phyloP scores from a whole-genome alignment of 2,113 vertebrate species.

The Rhineura floridana region DNA sequence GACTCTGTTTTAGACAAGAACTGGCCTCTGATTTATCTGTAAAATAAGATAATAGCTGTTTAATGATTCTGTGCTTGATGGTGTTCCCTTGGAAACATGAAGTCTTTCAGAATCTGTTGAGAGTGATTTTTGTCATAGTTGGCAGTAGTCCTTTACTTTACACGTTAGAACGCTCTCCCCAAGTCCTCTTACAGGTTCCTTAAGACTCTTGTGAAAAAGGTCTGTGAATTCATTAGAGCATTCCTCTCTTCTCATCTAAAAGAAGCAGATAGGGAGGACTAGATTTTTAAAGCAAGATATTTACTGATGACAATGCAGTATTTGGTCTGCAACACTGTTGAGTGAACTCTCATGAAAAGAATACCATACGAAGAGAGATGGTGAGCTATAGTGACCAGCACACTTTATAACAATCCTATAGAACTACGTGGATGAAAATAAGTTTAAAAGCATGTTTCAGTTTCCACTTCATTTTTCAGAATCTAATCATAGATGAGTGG shows the following conservation, averaged over 20 bases:
- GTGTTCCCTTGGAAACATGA: constrained; percentile 47
- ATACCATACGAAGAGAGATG: neutral
- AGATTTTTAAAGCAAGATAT: neutral
- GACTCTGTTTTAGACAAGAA: constrained; percentile 4
- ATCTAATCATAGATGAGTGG: neutral
- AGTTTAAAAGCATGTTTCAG: neutral
- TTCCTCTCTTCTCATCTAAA: neutral
- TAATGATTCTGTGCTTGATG: constrained; percentile 35
- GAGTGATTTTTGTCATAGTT: constrained; percentile 36
- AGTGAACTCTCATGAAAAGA: neutral
- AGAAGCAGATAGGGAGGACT: neutral
- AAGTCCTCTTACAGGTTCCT: neutral
- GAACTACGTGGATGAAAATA: neutral
- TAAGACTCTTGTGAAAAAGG: constrained; percentile 2
- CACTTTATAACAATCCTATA: neutral
- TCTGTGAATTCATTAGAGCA: neutral
- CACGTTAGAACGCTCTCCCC: constrained; percentile 14
- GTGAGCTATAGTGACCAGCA: neutral
- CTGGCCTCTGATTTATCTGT: constrained; percentile 36
- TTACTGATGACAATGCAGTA: neutral
- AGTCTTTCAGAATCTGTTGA: constrained; percentile 38
- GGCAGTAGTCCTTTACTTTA: constrained; percentile 25
- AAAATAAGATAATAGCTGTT: constrained; percentile 39
- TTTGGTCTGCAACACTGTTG: neutral
- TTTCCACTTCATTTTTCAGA: neutral